Evolutionary conservation across 1,140 invertebrate genomes (phyloP), one percentile per base, ranked within the genome.

Genomic region (Drosophila sp.): DNA sequence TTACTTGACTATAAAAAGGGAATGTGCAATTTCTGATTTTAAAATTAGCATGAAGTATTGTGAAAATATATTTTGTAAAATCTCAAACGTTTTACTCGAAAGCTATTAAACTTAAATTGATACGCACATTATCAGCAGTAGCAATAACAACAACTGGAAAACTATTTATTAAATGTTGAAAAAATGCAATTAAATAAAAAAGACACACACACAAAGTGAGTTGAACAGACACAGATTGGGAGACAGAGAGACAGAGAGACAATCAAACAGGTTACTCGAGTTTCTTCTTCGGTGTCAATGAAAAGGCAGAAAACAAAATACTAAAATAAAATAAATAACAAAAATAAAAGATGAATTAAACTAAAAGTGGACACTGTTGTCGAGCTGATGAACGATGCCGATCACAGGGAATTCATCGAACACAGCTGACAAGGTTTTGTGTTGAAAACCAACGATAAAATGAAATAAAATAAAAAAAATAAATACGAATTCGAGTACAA

Each of bases 261-360:
- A 79, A 83, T 76, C 80, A 80, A 87, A 82, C 82, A 73, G 82
- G 82, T 87, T 87, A 82, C 83, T 87, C 83, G 76, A 64, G 82
- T 87, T 87, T 87, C 82, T 78, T 87, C 82, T 87, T 82, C 73
- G 67, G 48, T 87, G 79, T 87, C 82, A 87, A 87, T 87, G 83
- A 82, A 87, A 76, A 76, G 32, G 56, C 59, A 65, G 40, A 16
- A 41, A 40, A 61, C 9, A 18, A 59, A 40, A 45, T 11, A 46
- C 45, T 43, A 40, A 59, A 36, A 76, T 36, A 36, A 51, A 73
- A 50, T 67, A 67, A 46, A 67, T 16, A 66, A 56, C 43, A 70
- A 73, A 70, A 74, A 51, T 57, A 73, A 72, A 69, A 76, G 78
- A 80, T 81, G 78, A 77, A 73, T 81, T 81, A 38, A 63, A 77